Base-by-base conservation (phyloP, 2,797 vertebrate genomes). In the Propithecus deckenii region DNA sequence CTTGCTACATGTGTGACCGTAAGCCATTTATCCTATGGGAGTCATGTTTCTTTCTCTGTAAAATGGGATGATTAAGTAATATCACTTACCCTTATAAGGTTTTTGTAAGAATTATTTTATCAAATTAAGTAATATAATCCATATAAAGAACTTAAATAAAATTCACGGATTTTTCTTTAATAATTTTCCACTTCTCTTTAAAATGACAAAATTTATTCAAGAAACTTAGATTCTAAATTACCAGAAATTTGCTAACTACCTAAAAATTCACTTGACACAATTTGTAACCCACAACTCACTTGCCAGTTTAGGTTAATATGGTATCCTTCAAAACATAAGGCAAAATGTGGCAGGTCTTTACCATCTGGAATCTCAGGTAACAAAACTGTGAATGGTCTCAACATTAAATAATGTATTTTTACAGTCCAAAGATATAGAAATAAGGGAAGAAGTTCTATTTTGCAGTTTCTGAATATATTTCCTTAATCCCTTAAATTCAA, bases 381-480 rank as follows among this genome's bases (percentile, higher is more conserved):
- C 52, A 94, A 91, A 89, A 91, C 28, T 69, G 28, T 91, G 71
- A 93, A 95, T 86, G 28, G 94, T 74, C 91, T 96, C 83, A 92
- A 50, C 52, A n/a, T 94, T 89, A 95, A 84, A 79, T 52, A 69
- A 97, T 48, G 6, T 32, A 93, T 79, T 97, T 89, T 92, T 93
- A 95, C 5, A 46, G 32, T 72, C 50, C 59, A 89, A 76, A 91
- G 84, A 95, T 57, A 95, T 67, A 89, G 25, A 43, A 35, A 88
- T 89, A 59, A 89, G 52, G 17, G 69, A 38, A 57, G 35, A 83
- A 63, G 43, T 38, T 79, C 69, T 93, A 78, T 61, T 91, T 81
- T 61, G 57, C 7, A 92, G n/a, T 84, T 86, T 78, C 83, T 92
- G 35, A 89, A 83, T 74, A 93, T 48, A 95, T 5, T 32, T 7